Conservation (phyloP, 23 tunicate genomes). For the Aplidium turbinatum region DNA sequence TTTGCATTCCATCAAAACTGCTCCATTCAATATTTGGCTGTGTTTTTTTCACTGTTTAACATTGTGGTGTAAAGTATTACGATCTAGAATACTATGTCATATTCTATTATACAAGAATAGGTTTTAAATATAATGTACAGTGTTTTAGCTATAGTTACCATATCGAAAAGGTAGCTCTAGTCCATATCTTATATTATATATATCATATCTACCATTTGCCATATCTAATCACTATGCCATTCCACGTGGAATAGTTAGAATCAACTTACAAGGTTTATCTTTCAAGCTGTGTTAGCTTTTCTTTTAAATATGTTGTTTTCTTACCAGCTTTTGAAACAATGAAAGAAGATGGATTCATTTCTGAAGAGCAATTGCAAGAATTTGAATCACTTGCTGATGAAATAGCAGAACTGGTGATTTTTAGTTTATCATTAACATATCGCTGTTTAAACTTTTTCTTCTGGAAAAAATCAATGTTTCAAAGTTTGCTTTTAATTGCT, state of each 20-base stretch:
- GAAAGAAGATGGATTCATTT: background rate
- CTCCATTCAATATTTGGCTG: too few relatives aligned
- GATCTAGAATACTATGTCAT: background rate
- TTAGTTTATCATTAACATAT: background rate
- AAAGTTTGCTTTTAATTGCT: background rate
- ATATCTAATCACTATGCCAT: too few relatives aligned
- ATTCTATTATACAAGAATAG: background rate
- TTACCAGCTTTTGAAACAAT: background rate
- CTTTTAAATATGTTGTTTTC: too few relatives aligned
- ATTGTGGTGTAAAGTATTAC: too few relatives aligned
- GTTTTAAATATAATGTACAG: background rate
- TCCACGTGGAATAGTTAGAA: too few relatives aligned
- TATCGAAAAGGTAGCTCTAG: too few relatives aligned
- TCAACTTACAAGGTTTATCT: too few relatives aligned
- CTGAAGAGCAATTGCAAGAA: slow-evolving; percentile 41
- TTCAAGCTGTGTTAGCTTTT: too few relatives aligned
- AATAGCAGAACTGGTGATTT: slow-evolving; percentile 44
- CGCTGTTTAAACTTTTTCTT: background rate
- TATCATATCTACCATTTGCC: too few relatives aligned
- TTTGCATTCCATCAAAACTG: too few relatives aligned
- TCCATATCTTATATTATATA: too few relatives aligned
- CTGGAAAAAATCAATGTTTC: background rate
- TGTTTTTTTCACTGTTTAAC: too few relatives aligned
- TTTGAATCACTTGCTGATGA: slow-evolving; percentile 34
- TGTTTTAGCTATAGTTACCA: background rate